These are phyloP conservation scores for Temnothorax longispinosus DNA, from an alignment of 1,140 invertebrate species.

Conservation along the genomic window DNA sequence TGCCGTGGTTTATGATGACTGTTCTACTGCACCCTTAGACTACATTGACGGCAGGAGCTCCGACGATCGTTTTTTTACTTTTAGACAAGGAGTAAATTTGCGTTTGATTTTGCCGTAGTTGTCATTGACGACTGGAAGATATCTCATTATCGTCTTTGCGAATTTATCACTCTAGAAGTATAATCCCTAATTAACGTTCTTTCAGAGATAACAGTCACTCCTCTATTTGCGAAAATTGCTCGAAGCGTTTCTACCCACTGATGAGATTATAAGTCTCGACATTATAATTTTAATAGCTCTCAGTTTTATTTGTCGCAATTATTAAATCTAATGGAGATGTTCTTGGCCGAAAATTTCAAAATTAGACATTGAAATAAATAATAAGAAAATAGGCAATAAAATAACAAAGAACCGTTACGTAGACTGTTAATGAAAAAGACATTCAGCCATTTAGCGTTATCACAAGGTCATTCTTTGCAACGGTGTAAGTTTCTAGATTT, in stretches of 20 bases:
- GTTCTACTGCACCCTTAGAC: slow-evolving; percentile 19
- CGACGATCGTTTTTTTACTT: not conserved
- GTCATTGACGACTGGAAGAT: not conserved
- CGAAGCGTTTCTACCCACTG: not conserved
- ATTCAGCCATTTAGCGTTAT: not conserved
- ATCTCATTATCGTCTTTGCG: not conserved
- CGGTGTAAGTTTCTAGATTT: slow-evolving; percentile 10
- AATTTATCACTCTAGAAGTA: not conserved
- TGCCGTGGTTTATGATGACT: slow-evolving; percentile 30
- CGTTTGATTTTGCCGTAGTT: not conserved
- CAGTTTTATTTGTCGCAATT: not conserved
- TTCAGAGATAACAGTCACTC: not conserved
- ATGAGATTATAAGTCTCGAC: slow-evolving; percentile 1
- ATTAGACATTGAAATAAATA: not conserved
- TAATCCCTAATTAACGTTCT: not conserved
- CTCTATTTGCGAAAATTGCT: not conserved
- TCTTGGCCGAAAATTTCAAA: not conserved
- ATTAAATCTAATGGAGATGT: not conserved
- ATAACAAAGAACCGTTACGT: not conserved
- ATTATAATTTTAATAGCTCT: not conserved
- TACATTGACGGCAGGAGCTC: not conserved
- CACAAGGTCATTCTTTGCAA: slow-evolving; percentile 4
- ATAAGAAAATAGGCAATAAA: not conserved
- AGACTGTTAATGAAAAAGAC: not conserved
- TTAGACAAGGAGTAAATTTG: not conserved